Base-by-base conservation (phyloP, 2,888 invertebrate genomes). In the Orthosia incerta region DNA sequence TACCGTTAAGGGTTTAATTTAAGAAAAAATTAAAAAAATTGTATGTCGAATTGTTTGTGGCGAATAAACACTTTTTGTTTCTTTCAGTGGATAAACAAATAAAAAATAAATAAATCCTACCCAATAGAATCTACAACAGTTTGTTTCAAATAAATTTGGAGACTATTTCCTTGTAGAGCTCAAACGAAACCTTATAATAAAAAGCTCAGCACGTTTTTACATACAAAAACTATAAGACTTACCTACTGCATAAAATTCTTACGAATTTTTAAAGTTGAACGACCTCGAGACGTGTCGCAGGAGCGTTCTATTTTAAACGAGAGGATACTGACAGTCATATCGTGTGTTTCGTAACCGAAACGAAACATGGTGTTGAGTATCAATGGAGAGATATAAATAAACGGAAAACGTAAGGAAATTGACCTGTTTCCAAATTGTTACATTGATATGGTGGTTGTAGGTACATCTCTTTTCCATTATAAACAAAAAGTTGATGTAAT, bases 201-300 rank as follows among this genome's bases (percentile, higher is more conserved):
- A 26, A 4, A 55, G 45, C n/a, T n/a, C 48, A 50, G 16, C 39
- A 60, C 20, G 48, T 2, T 55, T 63, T 76, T 53, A 53, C 9
- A 51, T 51, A 39, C 12, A 63, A 62, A 59, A 80, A 48, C 20
- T 12, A 15, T 48, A 23, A 46, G 16, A 39, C 48, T 18, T 48
- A 50, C 16, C 4, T 13, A 31, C 39, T 65, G 71, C 65, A 62
- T 61, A 53, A 1, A 46, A 20, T 57, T 70, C 57, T 48, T 18
- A 51, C 18, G 16, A 56, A 23, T 69, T 72, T 82, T 77, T 45
- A 61, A 74, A 86, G 88, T 86, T 88, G 80, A 89, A 83, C 63
- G 81, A 83, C 85, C 88, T 83, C 84, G 70, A 68, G 76, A 57
- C 76, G 79, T 83, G 85, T 83, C 81, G 77, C 71, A 63, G 67